These are phyloP conservation scores for Akabosia matsudoensis DNA, from an alignment of 1,140 invertebrate genomes.

Conservation along the genomic window DNA sequence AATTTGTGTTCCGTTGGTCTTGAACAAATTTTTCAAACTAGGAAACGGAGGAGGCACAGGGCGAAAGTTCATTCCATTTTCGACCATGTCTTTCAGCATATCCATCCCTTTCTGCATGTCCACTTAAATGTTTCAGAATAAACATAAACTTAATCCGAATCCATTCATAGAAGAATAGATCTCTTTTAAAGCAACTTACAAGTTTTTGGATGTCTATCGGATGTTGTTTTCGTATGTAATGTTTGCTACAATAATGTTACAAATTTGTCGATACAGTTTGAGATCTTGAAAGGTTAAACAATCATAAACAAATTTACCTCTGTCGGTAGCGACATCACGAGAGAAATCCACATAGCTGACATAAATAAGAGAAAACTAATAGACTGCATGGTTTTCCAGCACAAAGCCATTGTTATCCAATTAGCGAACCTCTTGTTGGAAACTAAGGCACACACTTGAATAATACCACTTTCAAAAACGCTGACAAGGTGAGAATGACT, in stretches of 20 bases:
- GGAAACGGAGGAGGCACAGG: not conserved
- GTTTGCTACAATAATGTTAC: not conserved
- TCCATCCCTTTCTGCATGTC: not conserved
- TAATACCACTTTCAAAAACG: not conserved
- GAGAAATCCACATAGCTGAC: not conserved
- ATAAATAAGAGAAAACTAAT: not conserved
- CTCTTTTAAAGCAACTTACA: not conserved
- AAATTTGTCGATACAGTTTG: not conserved
- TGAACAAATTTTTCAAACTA: conserved; percentile 8
- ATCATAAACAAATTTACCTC: not conserved
- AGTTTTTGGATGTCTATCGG: not conserved
- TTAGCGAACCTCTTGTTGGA: not conserved
- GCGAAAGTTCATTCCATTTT: not conserved
- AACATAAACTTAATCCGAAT: too few relatives aligned
- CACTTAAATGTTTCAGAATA: not conserved
- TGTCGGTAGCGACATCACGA: not conserved
- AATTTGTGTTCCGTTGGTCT: conserved; percentile 19
- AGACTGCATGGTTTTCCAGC: not conserved
- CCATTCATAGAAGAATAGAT: not conserved
- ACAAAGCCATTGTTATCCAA: not conserved
- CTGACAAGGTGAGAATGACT: not conserved
- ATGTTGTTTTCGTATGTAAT: not conserved
- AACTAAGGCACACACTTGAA: not conserved
- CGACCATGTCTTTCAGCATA: conserved; percentile 29
- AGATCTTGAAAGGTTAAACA: not conserved